Conservation (phyloP, 2,888 invertebrate species). For the Drosophila cognata region DNA sequence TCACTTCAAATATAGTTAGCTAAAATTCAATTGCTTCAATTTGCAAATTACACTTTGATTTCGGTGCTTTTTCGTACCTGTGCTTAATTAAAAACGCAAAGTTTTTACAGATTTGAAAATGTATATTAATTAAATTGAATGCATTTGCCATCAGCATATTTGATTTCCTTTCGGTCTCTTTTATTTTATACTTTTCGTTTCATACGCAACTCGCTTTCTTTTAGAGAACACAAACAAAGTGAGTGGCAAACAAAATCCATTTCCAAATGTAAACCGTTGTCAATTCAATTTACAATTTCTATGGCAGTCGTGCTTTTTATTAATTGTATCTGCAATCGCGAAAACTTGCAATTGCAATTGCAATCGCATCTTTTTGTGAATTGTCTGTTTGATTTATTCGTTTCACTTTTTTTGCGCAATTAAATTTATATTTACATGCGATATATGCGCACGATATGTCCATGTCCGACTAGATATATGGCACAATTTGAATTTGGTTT, state of each 20-base stretch:
- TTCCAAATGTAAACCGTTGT: constrained; percentile 19
- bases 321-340: constrained; percentile 61
- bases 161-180: neutral
- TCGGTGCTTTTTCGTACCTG: neutral
- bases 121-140: constrained; percentile 29
- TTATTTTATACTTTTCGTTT: constrained; percentile 20
- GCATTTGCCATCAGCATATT: constrained; percentile 5
- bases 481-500: constrained; percentile 36
- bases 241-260: constrained; percentile 7
- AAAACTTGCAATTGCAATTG: constrained; percentile 39
- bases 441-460: constrained; percentile 41
- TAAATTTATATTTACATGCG: constrained; percentile 75
- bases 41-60: neutral
- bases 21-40: neutral
- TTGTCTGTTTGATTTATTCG: constrained; percentile 50
- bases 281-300: constrained; percentile 67
- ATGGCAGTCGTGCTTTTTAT: constrained; percentile 42
- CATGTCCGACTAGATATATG: constrained; percentile 58
- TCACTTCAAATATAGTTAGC: neutral
- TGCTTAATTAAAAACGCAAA: neutral
- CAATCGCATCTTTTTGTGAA: constrained; percentile 8
- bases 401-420: constrained; percentile 65
- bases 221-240: constrained; percentile 4
- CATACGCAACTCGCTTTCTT: constrained; percentile 2
- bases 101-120: constrained; percentile 9